Evolutionary conservation across 2,888 invertebrate genomes (phyloP).

Genomic region (Nemotelus nigrinus): DNA sequence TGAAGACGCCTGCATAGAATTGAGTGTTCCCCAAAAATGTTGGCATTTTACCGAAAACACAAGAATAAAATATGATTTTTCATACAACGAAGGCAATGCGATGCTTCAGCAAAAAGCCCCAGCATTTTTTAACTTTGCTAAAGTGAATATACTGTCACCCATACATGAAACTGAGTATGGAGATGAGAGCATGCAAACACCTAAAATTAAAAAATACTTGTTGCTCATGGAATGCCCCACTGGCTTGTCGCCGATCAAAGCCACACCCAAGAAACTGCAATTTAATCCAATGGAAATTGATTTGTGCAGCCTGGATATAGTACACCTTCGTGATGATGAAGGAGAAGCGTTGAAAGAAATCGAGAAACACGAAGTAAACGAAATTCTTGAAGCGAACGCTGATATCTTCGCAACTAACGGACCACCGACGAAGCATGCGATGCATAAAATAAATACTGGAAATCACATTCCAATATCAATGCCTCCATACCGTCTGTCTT

Average conservation of each 20-base stretch:
- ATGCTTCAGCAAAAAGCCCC: too few relatives aligned
- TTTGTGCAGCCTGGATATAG: background rate
- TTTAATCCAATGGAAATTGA: background rate
- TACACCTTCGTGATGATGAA: constrained; percentile 7
- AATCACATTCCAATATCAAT: too few relatives aligned
- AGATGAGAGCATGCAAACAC: too few relatives aligned
- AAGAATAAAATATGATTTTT: background rate
- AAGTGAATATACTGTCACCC: too few relatives aligned
- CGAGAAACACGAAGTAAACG: background rate
- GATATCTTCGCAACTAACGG: too few relatives aligned
- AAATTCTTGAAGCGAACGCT: background rate
- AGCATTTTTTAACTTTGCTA: too few relatives aligned
- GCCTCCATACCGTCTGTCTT: too few relatives aligned
- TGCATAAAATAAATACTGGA: too few relatives aligned
- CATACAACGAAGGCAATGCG: constrained; percentile 14
- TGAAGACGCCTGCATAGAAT: constrained; percentile 50
- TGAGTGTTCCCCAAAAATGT: background rate
- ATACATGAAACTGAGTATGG: too few relatives aligned
- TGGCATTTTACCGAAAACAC: background rate
- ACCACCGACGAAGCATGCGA: too few relatives aligned
- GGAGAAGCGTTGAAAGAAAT: background rate
- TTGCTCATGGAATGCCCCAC: constrained; percentile 15
- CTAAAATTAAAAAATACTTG: too few relatives aligned
- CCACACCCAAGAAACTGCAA: background rate
- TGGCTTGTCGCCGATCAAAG: background rate